Evolutionary conservation across 2,888 invertebrate species (phyloP), one percentile per base, ranked within the genome.

Genomic region (Drosophila flavopinicola): DNA sequence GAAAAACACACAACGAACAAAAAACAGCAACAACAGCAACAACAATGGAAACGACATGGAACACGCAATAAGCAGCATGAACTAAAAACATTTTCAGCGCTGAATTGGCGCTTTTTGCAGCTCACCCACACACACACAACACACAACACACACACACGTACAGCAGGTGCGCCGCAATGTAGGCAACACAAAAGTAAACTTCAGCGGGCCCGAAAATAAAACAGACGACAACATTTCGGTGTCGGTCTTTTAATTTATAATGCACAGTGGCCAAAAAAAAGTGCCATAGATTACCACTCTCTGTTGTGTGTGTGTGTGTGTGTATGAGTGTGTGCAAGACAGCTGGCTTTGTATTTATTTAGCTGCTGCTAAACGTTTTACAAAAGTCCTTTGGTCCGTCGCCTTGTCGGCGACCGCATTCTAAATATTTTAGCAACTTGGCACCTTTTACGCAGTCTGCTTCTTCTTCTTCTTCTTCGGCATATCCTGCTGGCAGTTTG

Each of bases 401-500:
- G 23, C 45, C 38, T 30, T 41, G 52, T 52, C 38, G 37, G 20
- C 52, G 52, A 35, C 57, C 32, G 54, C 53, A 65, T 58, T 59
- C 66, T 76, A 78, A 86, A 84, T 86, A 85, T 86, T 84, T 84
- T 41, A 85, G 38, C 75, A 66, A 75, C 73, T 68, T 64, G 54
- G 63, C 87, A 86, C 87, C 85, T 72, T 54, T 67, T 39, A 24
- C 30, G 42, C 39, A 60, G 10, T 1, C 41, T 38, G 4, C 23
- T 23, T 27, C 20, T 23, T 44, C 1, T 42, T 23, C 7, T 9
- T 42, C 17, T 7, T 6, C 3, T 30, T 42, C n/a, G n/a, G n/a
- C n/a, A n/a, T n/a, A n/a, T n/a, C n/a, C 27, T 1, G 2, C 4
- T n/a, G 13, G n/a, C 0, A 3, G 11, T 6, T 27, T n/a, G n/a